These are phyloP conservation scores for Phrynocephalus versicolor DNA, from an alignment of 2,113 vertebrate species.

Conservation along the genomic window DNA sequence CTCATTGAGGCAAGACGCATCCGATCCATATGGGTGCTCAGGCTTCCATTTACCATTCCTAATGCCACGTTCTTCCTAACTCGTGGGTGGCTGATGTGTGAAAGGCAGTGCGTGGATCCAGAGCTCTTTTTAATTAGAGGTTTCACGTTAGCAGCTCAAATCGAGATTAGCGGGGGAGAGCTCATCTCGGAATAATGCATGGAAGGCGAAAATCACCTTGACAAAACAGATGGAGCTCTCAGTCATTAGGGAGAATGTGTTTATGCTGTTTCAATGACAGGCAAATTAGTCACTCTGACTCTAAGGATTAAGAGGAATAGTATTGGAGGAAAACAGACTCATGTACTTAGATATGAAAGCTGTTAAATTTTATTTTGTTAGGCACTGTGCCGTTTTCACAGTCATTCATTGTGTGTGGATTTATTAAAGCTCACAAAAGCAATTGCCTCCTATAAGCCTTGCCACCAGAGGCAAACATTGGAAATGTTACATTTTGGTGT, in stretches of 20 bases:
- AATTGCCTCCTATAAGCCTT: neutral
- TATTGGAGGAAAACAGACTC: constrained; percentile 33
- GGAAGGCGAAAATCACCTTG: constrained; percentile 51
- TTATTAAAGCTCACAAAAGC: constrained; percentile 51
- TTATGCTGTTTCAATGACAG: constrained; percentile 48
- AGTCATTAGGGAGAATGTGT: constrained; percentile 58
- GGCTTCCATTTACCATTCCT: neutral
- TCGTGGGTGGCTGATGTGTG: neutral
- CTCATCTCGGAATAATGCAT: constrained; percentile 16
- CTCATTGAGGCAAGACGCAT: neutral
- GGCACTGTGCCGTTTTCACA: neutral
- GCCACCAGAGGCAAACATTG: too few species aligned
- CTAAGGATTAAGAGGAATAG: constrained; percentile 35
- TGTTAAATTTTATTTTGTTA: neutral
- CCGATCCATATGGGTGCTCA: neutral
- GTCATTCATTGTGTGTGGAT: constrained; percentile 22
- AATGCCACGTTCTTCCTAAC: neutral
- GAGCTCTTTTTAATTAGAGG: constrained; percentile 61
- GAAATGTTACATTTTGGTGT: too few species aligned
- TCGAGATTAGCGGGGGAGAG: constrained; percentile 53
- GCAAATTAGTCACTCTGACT: constrained; percentile 50
- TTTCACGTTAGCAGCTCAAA: constrained; percentile 65
- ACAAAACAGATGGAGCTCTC: constrained; percentile 68
- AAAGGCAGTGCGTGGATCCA: constrained; percentile 3
- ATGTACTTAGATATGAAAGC: neutral